These are phyloP conservation scores for Limosa lapponica DNA, from an alignment of 2,797 vertebrate species.

Conservation along the genomic window DNA sequence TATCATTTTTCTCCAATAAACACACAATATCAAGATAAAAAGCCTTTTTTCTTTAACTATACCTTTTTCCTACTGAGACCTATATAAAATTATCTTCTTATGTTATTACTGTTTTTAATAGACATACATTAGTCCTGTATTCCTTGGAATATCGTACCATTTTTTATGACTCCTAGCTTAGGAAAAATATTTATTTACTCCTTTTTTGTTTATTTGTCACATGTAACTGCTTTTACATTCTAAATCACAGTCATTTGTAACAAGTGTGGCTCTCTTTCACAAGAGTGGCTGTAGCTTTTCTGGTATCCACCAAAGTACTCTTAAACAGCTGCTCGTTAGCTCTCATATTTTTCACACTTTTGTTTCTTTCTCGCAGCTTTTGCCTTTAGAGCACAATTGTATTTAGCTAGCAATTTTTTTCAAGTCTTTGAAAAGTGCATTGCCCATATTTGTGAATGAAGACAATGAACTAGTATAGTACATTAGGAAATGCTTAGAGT, in stretches of 20 bases:
- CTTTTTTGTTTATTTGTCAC: not conserved
- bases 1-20: not conserved
- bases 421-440: not conserved
- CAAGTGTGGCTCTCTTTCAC: not conserved
- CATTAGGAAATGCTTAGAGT: not conserved
- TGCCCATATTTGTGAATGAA: not conserved
- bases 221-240: not conserved
- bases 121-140: not conserved
- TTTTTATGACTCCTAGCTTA: not conserved
- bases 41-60: not conserved
- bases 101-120: not conserved
- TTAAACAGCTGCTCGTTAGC: not conserved
- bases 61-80: not conserved
- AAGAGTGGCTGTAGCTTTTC: not conserved
- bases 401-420: not conserved
- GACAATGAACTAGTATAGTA: not conserved
- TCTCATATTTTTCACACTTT: not conserved
- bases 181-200: not conserved
- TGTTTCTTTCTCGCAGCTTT: not conserved
- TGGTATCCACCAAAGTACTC: not conserved
- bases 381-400: not conserved
- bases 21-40: not conserved
- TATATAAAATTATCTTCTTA: not conserved
- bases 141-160: not conserved
- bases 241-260: not conserved